phyloP scores from a whole-genome alignment of 2,888 invertebrate genomes.

The Oscheius sp. region DNA sequence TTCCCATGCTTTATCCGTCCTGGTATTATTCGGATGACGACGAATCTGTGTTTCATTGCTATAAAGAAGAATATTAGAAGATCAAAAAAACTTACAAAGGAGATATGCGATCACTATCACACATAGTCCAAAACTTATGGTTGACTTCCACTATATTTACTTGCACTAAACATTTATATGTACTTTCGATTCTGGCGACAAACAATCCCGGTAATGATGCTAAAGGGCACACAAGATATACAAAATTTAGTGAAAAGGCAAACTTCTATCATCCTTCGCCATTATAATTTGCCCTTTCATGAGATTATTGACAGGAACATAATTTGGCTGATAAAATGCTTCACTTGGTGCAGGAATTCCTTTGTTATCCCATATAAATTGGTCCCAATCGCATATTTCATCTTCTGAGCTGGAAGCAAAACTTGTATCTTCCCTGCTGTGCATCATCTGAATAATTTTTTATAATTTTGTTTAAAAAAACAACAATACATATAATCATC shows the following conservation, averaged over 20 bases:
- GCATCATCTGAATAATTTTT: background rate
- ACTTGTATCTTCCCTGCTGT: background rate
- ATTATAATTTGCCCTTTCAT: slow-evolving; percentile 8
- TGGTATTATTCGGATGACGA: slow-evolving; percentile 10
- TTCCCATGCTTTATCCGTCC: slow-evolving; percentile 10
- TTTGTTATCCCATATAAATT: background rate
- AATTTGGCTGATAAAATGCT: background rate
- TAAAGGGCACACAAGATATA: background rate
- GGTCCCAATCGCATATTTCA: background rate
- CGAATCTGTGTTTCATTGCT: background rate
- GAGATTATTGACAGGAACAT: background rate
- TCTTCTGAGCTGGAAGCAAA: slow-evolving; percentile 2
- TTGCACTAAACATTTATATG: background rate
- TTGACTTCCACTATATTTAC: background rate
- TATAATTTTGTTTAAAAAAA: no score
- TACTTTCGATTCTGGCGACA: slow-evolving; percentile 1
- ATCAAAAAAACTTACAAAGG: background rate
- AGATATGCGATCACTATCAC: slow-evolving; percentile 1
- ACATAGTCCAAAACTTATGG: slow-evolving; percentile 8
- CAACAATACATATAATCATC: no score
- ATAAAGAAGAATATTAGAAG: background rate
- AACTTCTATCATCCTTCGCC: background rate
- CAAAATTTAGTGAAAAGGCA: background rate
- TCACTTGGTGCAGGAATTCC: background rate
- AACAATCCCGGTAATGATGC: background rate